Percentiles rank a stretch among this genome's conserved stretches.
Evolutionary conservation across 2,113 vertebrate species (phyloP).

Genomic region (Leptosomus discolor): DNA sequence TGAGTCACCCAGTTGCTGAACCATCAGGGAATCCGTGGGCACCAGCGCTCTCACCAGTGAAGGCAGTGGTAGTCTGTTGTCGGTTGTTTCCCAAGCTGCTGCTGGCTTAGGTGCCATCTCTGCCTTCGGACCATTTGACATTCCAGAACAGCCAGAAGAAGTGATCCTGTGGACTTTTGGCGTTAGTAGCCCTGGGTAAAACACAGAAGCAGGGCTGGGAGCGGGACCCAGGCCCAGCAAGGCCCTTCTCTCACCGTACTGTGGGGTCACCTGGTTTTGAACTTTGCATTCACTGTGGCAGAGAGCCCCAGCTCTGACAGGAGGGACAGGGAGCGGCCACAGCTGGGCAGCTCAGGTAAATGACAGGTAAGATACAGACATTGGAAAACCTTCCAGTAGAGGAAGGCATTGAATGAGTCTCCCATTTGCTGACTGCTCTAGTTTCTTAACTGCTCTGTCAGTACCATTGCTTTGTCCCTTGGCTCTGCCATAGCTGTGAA

Average conservation of each 20-base stretch:
- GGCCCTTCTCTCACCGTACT: neutral
- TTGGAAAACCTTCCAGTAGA: neutral
- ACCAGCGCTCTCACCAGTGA: neutral
- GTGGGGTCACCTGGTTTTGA: neutral
- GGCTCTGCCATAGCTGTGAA: neutral
- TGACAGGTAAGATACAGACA: accelerated
- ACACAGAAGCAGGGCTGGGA: neutral
- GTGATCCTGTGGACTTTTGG: neutral
- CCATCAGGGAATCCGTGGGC: neutral
- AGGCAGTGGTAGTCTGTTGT: accelerated
- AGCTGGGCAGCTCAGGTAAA: neutral
- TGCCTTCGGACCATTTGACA: neutral
- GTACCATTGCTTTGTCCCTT: neutral
- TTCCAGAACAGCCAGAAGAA: neutral
- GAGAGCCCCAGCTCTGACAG: neutral
- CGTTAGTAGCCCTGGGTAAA: neutral
- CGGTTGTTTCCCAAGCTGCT: neutral
- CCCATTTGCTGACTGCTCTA: neutral
- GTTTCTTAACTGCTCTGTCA: neutral
- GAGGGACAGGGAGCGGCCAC: neutral
- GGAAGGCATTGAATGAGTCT: neutral
- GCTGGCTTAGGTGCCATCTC: neutral
- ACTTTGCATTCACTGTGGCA: neutral
- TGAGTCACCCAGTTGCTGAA: neutral
- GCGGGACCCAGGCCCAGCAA: neutral